Conservation (phyloP, 2,888 invertebrate genomes). For the Thereva unica region DNA sequence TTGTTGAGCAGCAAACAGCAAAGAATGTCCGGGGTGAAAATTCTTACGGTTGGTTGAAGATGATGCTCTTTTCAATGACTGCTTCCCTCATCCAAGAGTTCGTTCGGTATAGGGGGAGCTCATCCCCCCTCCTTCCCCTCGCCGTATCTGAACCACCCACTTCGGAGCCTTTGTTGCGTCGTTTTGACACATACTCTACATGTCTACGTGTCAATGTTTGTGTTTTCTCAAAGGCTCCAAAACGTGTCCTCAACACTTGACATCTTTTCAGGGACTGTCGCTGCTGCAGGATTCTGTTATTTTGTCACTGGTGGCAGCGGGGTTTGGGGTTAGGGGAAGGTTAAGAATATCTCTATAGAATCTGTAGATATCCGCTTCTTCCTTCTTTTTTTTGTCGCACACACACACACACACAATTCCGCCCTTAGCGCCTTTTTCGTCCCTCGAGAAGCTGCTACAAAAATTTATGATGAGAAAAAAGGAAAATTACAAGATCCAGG, state of each 20-base stretch:
- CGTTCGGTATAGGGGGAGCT: neutral
- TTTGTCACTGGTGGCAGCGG: neutral
- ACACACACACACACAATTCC: neutral
- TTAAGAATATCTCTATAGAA: conserved; percentile 25
- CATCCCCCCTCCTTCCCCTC: neutral
- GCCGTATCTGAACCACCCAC: neutral
- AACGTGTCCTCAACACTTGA: conserved; percentile 25
- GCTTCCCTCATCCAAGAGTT: neutral
- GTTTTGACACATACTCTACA: conserved; percentile 25
- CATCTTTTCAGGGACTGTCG: conserved; percentile 3
- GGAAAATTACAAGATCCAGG: conserved; percentile 31
- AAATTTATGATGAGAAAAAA: conserved; percentile 26
- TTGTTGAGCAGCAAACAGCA: neutral
- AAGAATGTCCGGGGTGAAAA: neutral
- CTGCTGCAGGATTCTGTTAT: no score
- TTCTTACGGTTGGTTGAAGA: conserved; percentile 19
- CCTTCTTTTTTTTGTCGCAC: neutral
- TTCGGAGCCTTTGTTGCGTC: neutral
- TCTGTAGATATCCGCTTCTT: neutral
- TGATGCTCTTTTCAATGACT: conserved; percentile 27
- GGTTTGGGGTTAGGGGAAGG: neutral
- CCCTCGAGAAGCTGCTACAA: conserved; percentile 21
- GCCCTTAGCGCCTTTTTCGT: neutral
- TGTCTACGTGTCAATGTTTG: conserved; percentile 16
- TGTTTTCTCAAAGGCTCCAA: conserved; percentile 3